Percentiles rank a stretch among this genome's conserved stretches.
Conservation (phyloP, 2,113 vertebrate species). For the Petroica traversi region DNA sequence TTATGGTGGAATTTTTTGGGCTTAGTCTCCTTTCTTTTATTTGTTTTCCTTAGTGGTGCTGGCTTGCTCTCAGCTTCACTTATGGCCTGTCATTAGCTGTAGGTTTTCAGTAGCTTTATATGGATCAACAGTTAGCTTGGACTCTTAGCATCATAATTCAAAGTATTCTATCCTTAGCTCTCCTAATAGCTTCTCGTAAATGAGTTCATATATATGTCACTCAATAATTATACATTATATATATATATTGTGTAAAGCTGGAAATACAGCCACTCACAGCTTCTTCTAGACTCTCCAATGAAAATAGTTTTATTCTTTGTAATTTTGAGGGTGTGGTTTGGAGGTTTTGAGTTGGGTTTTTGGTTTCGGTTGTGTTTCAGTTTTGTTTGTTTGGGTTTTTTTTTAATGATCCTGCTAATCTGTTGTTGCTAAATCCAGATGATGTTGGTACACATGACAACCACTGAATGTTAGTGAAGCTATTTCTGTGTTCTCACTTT, state of each 20-base stretch:
- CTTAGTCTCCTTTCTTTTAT: background rate
- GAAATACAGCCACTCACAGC: background rate
- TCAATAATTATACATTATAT: background rate
- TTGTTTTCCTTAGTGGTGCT: background rate
- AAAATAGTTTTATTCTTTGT: background rate
- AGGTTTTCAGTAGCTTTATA: background rate
- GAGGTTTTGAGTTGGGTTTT: background rate
- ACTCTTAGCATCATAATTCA: background rate
- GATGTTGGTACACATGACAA: background rate
- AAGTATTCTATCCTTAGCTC: background rate
- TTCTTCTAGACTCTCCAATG: background rate
- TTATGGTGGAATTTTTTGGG: background rate
- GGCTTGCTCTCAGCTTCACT: background rate
- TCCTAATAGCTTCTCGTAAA: background rate
- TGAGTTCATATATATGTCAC: background rate
- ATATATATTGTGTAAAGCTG: background rate
- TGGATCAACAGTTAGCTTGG: background rate
- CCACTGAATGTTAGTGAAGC: background rate
- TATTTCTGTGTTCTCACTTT: background rate
- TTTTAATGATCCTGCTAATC: background rate
- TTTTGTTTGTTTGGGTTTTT: background rate
- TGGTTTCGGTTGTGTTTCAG: background rate
- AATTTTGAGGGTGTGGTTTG: background rate
- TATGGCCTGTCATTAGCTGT: background rate
- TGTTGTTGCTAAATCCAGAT: background rate